Conservation (phyloP, 2,113 vertebrate genomes). For the Ellobius talpinus region DNA sequence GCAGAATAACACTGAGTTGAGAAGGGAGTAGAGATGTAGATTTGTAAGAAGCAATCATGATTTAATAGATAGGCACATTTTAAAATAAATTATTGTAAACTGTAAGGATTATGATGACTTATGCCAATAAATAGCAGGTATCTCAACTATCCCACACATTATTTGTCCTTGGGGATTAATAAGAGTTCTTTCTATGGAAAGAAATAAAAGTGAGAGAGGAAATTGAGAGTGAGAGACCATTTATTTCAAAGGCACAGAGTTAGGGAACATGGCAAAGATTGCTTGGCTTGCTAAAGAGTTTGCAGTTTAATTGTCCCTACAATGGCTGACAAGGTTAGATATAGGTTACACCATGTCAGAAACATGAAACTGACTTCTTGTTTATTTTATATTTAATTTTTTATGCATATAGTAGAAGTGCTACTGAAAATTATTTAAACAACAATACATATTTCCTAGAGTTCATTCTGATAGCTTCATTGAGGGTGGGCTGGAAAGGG, state of each 20-base stretch:
- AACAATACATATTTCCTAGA: background rate
- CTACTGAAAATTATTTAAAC: background rate
- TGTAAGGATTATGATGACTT: background rate
- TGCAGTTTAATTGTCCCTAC: background rate
- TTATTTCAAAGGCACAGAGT: background rate
- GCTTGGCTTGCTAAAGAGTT: background rate
- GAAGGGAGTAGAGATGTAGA: background rate
- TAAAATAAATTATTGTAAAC: background rate
- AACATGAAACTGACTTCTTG: background rate
- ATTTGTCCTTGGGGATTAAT: background rate
- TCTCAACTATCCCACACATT: background rate
- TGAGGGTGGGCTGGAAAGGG: background rate
- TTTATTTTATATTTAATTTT: background rate
- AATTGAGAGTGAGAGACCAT: no score
- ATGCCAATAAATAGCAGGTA: background rate
- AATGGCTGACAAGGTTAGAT: background rate
- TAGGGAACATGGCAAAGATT: background rate
- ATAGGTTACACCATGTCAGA: background rate
- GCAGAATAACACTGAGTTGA: conserved; percentile 1
- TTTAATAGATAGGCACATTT: background rate
- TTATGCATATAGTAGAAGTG: background rate
- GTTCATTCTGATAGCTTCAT: background rate
- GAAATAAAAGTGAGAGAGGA: background rate
- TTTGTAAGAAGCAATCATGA: background rate
- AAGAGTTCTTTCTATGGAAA: background rate